These are phyloP conservation scores for Rotaria macrura DNA, from an alignment of 2,888 invertebrate species.

Conservation along the genomic window DNA sequence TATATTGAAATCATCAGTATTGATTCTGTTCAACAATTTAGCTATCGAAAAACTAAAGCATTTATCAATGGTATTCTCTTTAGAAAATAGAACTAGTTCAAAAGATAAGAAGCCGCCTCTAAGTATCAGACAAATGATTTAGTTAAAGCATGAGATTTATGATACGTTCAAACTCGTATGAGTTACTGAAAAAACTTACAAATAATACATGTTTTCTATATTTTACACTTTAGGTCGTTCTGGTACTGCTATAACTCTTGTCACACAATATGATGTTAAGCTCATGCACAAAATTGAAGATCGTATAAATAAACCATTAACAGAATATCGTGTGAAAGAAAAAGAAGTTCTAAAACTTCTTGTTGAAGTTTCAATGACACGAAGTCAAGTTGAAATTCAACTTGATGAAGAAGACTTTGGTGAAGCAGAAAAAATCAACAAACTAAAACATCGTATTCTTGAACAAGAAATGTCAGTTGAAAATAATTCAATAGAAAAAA, in stretches of 20 bases:
- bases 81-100: no score
- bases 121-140: no score
- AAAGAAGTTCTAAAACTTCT: slow-evolving; percentile 77
- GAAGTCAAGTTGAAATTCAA: slow-evolving; percentile 79
- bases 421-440: slow-evolving; percentile 71
- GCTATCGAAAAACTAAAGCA: no score
- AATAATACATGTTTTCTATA: no score
- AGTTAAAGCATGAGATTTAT: no score
- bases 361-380: slow-evolving; percentile 79
- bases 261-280: slow-evolving; percentile 79
- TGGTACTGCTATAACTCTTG: slow-evolving; percentile 77
- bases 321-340: slow-evolving; percentile 71
- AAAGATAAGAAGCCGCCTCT: no score
- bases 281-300: slow-evolving; percentile 73
- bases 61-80: no score
- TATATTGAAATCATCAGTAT: no score
- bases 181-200: no score
- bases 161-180: no score
- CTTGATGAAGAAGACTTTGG: slow-evolving; percentile 82
- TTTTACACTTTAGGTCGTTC: slow-evolving; percentile 56
- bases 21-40: no score
- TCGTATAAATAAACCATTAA: slow-evolving; percentile 58
- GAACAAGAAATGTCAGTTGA: neutral
- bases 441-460: slow-evolving; percentile 58
- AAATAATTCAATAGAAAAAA: neutral